Conservation (phyloP, 2,888 invertebrate species). For the Heliconius aoede region DNA sequence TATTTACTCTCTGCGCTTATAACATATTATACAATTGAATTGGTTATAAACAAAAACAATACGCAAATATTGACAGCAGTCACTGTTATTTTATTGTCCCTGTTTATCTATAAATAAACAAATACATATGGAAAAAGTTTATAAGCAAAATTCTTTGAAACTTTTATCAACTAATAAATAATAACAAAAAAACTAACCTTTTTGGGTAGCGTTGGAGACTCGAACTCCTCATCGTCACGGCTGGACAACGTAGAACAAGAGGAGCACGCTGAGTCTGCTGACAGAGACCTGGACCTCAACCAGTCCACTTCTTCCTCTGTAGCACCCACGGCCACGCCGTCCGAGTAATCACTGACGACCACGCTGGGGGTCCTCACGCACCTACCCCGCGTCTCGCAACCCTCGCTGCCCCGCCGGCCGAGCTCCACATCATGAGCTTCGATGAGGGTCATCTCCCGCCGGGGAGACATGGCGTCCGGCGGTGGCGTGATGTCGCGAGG, state of each 20-base stretch:
- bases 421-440: conserved; percentile 84
- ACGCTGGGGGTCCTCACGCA: conserved; percentile 93
- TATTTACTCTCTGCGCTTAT: neutral
- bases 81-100: neutral
- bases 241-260: conserved; percentile 89
- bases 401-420: conserved; percentile 80
- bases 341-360: conserved; percentile 94
- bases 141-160: neutral
- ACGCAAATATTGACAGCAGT: neutral
- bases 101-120: no score
- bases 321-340: conserved; percentile 82
- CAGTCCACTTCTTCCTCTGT: conserved; percentile 77
- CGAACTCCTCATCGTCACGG: conserved; percentile 86
- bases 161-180: conserved; percentile 3
- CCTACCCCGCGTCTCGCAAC: conserved; percentile 75
- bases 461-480: conserved; percentile 72
- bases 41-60: neutral
- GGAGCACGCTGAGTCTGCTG: conserved; percentile 89
- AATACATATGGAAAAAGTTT: no score
- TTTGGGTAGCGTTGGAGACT: conserved; percentile 75
- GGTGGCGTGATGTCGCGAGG: conserved; percentile 74
- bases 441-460: conserved; percentile 72
- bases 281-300: conserved; percentile 78
- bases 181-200: conserved; percentile 71
- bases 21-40: neutral